Percentiles rank a stretch among this genome's conserved stretches.
Evolutionary conservation across 2,888 invertebrate species (phyloP).

Genomic region (Strigamia crassipes): DNA sequence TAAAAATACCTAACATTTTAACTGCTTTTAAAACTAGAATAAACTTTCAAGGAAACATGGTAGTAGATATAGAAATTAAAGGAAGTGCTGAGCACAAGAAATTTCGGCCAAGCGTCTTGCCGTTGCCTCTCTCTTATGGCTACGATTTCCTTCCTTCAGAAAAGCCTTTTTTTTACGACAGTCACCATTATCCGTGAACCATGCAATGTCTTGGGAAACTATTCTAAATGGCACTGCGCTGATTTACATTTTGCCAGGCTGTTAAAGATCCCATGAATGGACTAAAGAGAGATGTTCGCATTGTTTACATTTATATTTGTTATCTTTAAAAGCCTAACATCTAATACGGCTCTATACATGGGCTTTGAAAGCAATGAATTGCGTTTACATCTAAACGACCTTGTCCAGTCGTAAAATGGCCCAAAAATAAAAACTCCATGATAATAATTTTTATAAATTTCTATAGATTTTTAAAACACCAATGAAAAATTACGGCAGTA

Average conservation of each 20-base stretch:
- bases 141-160: constrained; percentile 39
- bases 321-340: not conserved
- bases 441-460: not conserved
- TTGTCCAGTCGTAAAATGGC: constrained; percentile 9
- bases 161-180: constrained; percentile 29
- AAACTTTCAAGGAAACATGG: not conserved
- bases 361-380: not conserved
- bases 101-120: constrained; percentile 38
- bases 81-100: constrained; percentile 38
- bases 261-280: constrained; percentile 18
- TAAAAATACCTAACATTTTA: too few relatives aligned
- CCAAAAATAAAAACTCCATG: not conserved
- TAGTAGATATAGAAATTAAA: not conserved
- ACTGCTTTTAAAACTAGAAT: too few relatives aligned
- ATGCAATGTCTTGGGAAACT: constrained; percentile 38
- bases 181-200: constrained; percentile 40
- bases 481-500: too few relatives aligned
- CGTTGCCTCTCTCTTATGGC: constrained; percentile 28
- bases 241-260: constrained; percentile 32
- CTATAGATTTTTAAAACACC: not conserved
- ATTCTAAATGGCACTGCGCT: constrained; percentile 22
- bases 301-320: not conserved
- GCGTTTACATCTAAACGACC: not conserved
- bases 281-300: constrained; percentile 11
- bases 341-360: not conserved